Evolutionary conservation across 1,140 invertebrate species (phyloP), one percentile per base, ranked within the genome.

Genomic region (Eupristina koningsbergeri): DNA sequence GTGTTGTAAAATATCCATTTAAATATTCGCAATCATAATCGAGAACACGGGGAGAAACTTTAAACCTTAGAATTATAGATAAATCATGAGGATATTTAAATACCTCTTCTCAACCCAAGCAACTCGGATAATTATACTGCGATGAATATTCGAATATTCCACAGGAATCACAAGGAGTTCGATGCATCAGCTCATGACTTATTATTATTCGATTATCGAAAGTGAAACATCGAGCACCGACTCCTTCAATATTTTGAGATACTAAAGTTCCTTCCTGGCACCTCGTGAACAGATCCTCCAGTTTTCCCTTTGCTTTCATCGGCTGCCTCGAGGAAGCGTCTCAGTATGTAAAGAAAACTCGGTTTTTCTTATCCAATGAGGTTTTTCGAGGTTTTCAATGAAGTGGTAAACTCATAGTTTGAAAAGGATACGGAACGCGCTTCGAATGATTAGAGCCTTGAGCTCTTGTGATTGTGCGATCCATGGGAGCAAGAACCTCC

Each of bases 351-450:
- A 41, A 71, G 41, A 71, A 5, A 39, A 3, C 2, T 9, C 7
- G 6, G 67, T 58, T 26, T 8, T 36, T 71, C 39, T 71, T 64
- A 41, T 29, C 58, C 36, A 6, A 19, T 36, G 45, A n/a, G 71
- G 64, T 81, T 31, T 29, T 71, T 45, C 58, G 15, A 50, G 73
- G 71, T 41, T 41, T 75, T 61, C 75, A 81, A 81, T 75, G 80
- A 82, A 82, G 73, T 76, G 58, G 31, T 64, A 76, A 82, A n/a
- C 80, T 82, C 31, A 15, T 50, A 22, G 50, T 80, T 71, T 71
- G 64, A 22, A 39, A 9, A n/a, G 47, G 50, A 71, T 58, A n/a
- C 26, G 26, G 26, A 31, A 19, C 22, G 34, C 29, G 22, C 29
- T 17, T 36, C 50, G 31, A n/a, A 34, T 64, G 61, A 64, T 64